Conservation (phyloP, 2,797 vertebrate species). For the Xiphorhynchus erythropygius region DNA sequence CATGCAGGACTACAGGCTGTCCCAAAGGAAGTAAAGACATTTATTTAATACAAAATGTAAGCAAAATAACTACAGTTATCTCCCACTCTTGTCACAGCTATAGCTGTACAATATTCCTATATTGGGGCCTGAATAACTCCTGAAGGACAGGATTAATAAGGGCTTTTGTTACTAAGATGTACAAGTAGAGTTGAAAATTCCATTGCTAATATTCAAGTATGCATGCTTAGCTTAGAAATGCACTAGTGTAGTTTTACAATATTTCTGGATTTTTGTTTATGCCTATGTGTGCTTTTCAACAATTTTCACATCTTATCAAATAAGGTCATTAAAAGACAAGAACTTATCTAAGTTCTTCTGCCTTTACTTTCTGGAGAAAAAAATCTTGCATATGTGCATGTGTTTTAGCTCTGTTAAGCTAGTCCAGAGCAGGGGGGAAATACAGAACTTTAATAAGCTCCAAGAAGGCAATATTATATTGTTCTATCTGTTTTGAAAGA, state of each 20-base stretch:
- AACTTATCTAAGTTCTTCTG: background rate
- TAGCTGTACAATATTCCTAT: background rate
- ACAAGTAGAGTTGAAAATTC: background rate
- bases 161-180: background rate
- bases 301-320: background rate
- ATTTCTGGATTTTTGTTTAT: background rate
- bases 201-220: background rate
- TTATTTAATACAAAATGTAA: background rate
- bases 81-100: background rate
- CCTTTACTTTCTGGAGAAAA: background rate
- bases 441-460: background rate
- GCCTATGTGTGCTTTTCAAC: background rate
- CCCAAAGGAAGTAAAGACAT: background rate
- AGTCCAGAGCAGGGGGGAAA: background rate
- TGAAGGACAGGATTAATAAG: background rate
- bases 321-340: background rate
- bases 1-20: background rate
- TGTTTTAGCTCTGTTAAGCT: background rate
- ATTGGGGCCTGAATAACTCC: background rate
- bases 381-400: rapidly evolving
- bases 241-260: background rate
- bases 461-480: background rate
- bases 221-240: background rate
- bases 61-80: background rate
- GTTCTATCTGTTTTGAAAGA: background rate